A percentile compares a stretch with the other conserved stretches of the same genome.
These are phyloP conservation scores for Andrena haemorrhoa DNA, from an alignment of 2,888 invertebrate genomes.

Conservation along the genomic window DNA sequence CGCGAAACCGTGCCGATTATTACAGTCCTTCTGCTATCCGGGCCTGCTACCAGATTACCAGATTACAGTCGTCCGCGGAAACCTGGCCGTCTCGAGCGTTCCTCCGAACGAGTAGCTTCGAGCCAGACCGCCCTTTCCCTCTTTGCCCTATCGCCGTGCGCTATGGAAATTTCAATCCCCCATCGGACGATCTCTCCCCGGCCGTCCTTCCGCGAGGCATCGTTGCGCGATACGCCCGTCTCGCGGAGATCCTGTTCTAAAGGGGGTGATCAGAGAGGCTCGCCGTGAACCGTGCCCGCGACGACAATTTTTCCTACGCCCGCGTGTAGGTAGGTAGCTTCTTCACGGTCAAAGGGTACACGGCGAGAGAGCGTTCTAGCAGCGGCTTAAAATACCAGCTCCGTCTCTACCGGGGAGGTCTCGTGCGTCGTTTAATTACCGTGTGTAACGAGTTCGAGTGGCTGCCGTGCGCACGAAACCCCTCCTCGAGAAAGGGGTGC, in stretches of 20 bases:
- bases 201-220: constrained; percentile 12
- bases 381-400: constrained; percentile 71
- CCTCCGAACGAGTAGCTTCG: constrained; percentile 50
- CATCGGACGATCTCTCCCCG: constrained; percentile 8
- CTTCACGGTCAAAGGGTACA: constrained; percentile 1
- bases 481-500: constrained; percentile 73
- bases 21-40: constrained; percentile 13
- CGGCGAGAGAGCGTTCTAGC: constrained; percentile 74
- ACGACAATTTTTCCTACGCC: background rate
- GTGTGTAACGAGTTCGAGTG: constrained; percentile 84
- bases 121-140: constrained; percentile 13
- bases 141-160: constrained; percentile 33
- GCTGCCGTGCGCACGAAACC: constrained; percentile 83
- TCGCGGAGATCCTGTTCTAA: constrained; percentile 42
- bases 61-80: constrained; percentile 52
- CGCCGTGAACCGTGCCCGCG: background rate
- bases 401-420: constrained; percentile 72
- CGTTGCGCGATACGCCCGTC: background rate
- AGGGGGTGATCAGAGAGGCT: background rate
- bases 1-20: constrained; percentile 55
- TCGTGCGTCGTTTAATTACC: constrained; percentile 85
- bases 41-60: constrained; percentile 56
- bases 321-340: background rate
- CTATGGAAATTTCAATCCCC: constrained; percentile 54
- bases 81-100: constrained; percentile 11